A percentile compares a stretch with the other conserved stretches of the same genome.
phyloP scores from a whole-genome alignment of 2,888 invertebrate species.

The Agrochola litura region DNA sequence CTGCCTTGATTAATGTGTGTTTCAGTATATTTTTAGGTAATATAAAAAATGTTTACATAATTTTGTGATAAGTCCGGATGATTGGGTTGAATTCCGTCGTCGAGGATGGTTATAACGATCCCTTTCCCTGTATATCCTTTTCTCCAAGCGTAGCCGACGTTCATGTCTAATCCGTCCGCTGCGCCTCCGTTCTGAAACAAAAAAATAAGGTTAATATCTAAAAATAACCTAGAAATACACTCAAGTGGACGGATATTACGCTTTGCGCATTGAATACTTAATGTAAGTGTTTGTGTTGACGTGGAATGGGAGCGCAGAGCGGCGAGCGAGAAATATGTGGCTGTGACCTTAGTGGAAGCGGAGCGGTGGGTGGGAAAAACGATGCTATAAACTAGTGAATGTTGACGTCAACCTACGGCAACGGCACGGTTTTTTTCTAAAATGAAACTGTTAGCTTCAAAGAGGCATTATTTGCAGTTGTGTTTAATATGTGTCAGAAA shows the following conservation, averaged over 20 bases:
- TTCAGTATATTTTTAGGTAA: conserved; percentile 19
- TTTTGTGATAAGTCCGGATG: conserved; percentile 98
- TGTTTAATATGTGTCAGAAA: neutral
- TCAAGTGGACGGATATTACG: conserved; percentile 56
- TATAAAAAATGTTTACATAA: conserved; percentile 93
- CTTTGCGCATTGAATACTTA: conserved; percentile 61
- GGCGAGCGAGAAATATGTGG: conserved; percentile 39
- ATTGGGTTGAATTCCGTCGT: conserved; percentile 99
- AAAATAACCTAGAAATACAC: conserved; percentile 57
- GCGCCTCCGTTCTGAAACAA: conserved; percentile 96
- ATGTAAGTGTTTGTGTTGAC: conserved; percentile 58
- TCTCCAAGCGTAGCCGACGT: conserved; percentile 98
- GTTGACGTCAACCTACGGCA: no score
- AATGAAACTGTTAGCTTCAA: neutral
- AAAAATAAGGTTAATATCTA: conserved; percentile 54
- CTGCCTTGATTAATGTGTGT: conserved; percentile 45
- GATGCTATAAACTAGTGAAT: neutral
- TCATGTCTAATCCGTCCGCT: conserved; percentile 98
- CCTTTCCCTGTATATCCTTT: conserved; percentile 99
- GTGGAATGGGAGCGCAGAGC: conserved; percentile 34
- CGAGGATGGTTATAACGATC: conserved; percentile 98
- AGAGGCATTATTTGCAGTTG: neutral
- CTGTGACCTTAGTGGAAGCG: neutral
- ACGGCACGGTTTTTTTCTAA: neutral
- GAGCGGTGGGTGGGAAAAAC: neutral